Evolutionary conservation across 2,888 invertebrate species (phyloP).

Genomic region (Drosophila villosipedis): DNA sequence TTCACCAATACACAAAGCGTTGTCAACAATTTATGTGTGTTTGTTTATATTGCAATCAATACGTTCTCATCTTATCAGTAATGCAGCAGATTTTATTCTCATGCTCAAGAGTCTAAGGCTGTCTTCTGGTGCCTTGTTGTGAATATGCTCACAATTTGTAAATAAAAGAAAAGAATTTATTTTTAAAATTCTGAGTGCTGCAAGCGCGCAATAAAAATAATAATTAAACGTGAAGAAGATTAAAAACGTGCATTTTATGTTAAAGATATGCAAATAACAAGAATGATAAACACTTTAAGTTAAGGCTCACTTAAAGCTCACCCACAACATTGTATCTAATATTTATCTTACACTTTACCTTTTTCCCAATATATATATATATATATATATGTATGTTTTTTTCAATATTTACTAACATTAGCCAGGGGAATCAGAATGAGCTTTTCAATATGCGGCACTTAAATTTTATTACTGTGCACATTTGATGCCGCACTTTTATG

Average conservation of each 20-base stretch:
- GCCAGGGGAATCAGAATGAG: constrained; percentile 52
- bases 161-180: background rate
- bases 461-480: constrained; percentile 68
- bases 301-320: background rate
- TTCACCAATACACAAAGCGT: background rate
- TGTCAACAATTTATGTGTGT: constrained; percentile 10
- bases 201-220: background rate
- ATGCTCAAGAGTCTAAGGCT: background rate
- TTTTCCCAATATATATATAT: background rate
- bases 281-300: background rate
- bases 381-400: too few relatives aligned
- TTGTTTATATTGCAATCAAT: constrained; percentile 4
- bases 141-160: background rate
- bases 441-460: constrained; percentile 69
- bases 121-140: background rate
- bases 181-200: background rate
- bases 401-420: constrained; percentile 52
- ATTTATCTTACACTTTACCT: background rate
- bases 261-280: background rate
- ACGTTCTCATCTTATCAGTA: background rate
- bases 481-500: constrained; percentile 50
- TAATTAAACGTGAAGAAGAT: background rate
- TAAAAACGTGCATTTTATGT: background rate
- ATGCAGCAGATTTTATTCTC: background rate
- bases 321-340: background rate